Evolutionary conservation across 1,140 invertebrate genomes (phyloP).

Genomic region (Drosophila kanapiae): DNA sequence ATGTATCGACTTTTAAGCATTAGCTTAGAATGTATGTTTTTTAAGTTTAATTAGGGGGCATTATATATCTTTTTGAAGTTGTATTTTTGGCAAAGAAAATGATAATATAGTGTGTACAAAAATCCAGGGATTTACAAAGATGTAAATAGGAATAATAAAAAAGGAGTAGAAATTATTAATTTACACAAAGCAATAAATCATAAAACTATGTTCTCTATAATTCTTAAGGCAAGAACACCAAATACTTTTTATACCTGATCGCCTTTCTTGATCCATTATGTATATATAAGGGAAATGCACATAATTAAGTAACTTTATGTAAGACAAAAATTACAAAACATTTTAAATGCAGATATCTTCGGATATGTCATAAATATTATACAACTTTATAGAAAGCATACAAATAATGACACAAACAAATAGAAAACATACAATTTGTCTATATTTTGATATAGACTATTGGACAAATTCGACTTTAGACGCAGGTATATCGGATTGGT

Average conservation of each 20-base stretch:
- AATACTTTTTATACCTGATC: too few relatives aligned
- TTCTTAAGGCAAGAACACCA: too few relatives aligned
- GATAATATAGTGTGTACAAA: not conserved
- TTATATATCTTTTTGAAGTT: not conserved
- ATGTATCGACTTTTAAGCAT: conserved; percentile 13
- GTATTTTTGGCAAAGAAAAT: not conserved
- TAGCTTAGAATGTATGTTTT: not conserved
- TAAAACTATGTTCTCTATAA: too few relatives aligned
- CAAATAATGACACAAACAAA: too few relatives aligned
- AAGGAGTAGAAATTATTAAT: too few relatives aligned
- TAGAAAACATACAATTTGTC: too few relatives aligned
- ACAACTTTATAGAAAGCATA: too few relatives aligned
- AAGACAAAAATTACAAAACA: not conserved
- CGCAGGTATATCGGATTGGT: too few relatives aligned
- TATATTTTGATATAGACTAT: too few relatives aligned
- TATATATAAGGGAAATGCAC: not conserved
- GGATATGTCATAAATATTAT: not conserved
- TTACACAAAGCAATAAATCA: too few relatives aligned
- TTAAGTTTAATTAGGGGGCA: not conserved
- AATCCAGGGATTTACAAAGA: too few relatives aligned
- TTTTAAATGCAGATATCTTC: not conserved
- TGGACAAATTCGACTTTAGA: too few relatives aligned
- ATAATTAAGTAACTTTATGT: not conserved
- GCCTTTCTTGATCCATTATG: not conserved
- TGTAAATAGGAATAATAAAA: not conserved